Conservation (phyloP, 2,113 vertebrate species). For the Hypocryptadius cinnamomeus region DNA sequence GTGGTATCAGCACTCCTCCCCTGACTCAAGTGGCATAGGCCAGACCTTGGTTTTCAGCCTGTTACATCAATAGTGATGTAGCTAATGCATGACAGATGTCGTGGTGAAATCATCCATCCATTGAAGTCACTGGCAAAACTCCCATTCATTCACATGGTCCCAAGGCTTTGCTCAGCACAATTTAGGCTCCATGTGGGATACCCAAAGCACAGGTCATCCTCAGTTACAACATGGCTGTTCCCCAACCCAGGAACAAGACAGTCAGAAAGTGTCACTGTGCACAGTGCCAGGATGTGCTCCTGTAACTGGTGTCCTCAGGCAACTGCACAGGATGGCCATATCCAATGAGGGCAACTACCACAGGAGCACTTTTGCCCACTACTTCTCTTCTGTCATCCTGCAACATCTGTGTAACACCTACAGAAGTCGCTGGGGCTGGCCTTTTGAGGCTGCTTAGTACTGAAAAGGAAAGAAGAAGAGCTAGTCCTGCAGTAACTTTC, state of each 20-base stretch:
- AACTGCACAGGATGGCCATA: not conserved
- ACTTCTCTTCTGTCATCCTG: not conserved
- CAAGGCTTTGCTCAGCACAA: not conserved
- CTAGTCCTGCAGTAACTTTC: not conserved
- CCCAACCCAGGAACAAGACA: not conserved
- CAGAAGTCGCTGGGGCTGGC: not conserved
- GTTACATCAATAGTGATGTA: not conserved
- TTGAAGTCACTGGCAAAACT: constrained; percentile 30
- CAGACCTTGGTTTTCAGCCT: constrained; percentile 18
- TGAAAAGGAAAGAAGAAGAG: not conserved
- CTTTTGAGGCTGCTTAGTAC: not conserved
- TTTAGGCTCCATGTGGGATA: not conserved
- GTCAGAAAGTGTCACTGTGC: not conserved
- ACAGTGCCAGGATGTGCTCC: not conserved
- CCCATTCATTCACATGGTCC: not conserved
- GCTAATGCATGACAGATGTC: constrained; percentile 15
- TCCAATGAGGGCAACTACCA: not conserved
- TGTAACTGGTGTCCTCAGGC: not conserved
- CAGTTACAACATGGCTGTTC: not conserved
- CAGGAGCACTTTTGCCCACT: not conserved
- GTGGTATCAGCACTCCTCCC: not conserved
- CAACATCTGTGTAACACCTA: not conserved
- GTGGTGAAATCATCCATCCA: constrained; percentile 23
- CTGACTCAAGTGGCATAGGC: not conserved
- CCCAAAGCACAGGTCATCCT: not conserved